Conservation (phyloP, 2,797 vertebrate genomes). For the Momotus momota region DNA sequence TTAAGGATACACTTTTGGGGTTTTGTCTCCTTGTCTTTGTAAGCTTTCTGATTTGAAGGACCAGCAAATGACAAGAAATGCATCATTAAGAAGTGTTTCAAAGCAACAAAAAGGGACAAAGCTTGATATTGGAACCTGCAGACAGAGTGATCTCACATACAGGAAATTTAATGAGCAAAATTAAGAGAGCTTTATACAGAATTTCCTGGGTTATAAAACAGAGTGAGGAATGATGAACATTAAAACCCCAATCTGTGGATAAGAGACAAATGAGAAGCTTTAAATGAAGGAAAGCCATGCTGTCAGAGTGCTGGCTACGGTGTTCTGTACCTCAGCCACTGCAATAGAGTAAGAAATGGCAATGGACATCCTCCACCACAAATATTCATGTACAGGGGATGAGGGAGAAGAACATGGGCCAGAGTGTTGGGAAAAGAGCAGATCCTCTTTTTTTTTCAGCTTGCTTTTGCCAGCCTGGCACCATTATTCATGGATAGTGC, state of each 20-base stretch:
- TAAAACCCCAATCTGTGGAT: not conserved
- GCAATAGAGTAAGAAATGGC: not conserved
- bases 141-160: not conserved
- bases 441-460: not conserved
- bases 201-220: not conserved
- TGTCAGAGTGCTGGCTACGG: not conserved
- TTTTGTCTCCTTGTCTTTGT: not conserved
- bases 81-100: not conserved
- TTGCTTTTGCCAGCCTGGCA: not conserved
- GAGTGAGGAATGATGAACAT: not conserved
- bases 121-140: not conserved
- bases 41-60: not conserved
- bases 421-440: not conserved
- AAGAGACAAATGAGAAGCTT: not conserved
- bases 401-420: not conserved
- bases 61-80: not conserved
- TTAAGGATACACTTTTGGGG: not conserved
- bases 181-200: not conserved
- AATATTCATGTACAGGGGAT: not conserved
- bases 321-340: not conserved
- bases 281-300: not conserved
- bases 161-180: not conserved
- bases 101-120: not conserved
- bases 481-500: not conserved
- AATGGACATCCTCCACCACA: not conserved